A percentile compares a stretch with the other conserved stretches of the same genome.
phyloP scores from a whole-genome alignment of 1,140 invertebrate genomes.

The Neodiprion pinetum region DNA sequence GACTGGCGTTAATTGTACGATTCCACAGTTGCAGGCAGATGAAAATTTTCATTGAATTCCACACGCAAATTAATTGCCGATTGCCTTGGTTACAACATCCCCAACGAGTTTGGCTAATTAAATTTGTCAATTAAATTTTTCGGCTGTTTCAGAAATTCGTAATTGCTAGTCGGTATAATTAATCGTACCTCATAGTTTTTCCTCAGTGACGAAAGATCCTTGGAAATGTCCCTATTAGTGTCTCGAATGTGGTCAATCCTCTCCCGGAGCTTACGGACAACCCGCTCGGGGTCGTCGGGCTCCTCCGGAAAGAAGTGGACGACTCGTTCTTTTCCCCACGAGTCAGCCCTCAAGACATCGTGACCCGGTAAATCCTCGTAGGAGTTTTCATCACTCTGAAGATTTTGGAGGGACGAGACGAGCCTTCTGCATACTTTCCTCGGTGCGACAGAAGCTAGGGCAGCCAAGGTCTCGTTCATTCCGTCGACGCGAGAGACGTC shows the following conservation, averaged over 20 bases:
- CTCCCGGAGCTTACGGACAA: slow-evolving; percentile 39
- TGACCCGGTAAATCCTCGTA: slow-evolving; percentile 14
- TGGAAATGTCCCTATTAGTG: slow-evolving; percentile 42
- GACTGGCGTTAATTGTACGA: no score
- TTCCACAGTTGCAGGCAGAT: no score
- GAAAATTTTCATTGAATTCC: no score
- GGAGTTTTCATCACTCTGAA: slow-evolving; percentile 10
- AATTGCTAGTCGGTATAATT: no score
- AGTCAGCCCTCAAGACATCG: slow-evolving; percentile 43
- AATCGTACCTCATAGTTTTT: slow-evolving; percentile 43
- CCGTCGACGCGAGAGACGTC: slow-evolving; percentile 24
- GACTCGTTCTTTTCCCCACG: slow-evolving; percentile 33
- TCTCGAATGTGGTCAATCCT: slow-evolving; percentile 45
- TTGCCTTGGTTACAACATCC: neutral
- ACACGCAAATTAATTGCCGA: no score
- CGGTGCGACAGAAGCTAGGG: neutral
- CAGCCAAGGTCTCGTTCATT: slow-evolving; percentile 19
- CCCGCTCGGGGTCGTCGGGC: slow-evolving; percentile 34
- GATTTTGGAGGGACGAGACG: slow-evolving; percentile 34
- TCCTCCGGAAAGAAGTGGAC: slow-evolving; percentile 1
- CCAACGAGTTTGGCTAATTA: no score
- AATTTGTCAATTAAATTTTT: no score
- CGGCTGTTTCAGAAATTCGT: no score
- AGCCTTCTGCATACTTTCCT: slow-evolving; percentile 30
- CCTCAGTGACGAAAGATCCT: slow-evolving; percentile 42